These are phyloP conservation scores for Reinhardtius hippoglossoides DNA, from an alignment of 2,113 vertebrate genomes.

Conservation along the genomic window DNA sequence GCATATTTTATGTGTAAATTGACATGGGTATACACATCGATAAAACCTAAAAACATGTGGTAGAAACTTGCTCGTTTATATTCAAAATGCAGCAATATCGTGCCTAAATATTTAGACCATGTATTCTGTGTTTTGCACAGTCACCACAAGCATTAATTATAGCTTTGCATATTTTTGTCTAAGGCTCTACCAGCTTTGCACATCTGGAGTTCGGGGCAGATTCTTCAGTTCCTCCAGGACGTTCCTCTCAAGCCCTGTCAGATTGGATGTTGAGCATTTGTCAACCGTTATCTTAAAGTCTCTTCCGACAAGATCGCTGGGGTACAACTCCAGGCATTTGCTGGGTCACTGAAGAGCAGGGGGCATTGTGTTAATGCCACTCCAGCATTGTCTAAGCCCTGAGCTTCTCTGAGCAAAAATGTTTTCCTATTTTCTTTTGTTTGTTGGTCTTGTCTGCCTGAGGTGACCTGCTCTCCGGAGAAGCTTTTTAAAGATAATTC, in stretches of 20 bases:
- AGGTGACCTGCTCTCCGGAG: not conserved
- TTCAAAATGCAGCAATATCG: not conserved
- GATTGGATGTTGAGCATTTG: slow-evolving; percentile 9
- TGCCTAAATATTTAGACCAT: not conserved
- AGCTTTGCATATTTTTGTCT: not conserved
- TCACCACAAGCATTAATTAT: not conserved
- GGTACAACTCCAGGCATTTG: not conserved
- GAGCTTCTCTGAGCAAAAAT: not conserved
- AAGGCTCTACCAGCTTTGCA: not conserved
- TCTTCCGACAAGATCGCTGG: not conserved
- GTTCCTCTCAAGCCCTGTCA: not conserved
- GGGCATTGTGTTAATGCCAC: not conserved
- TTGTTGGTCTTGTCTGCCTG: not conserved
- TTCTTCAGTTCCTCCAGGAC: not conserved
- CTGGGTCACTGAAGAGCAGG: not conserved
- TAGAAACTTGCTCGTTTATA: not conserved
- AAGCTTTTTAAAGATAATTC: not conserved
- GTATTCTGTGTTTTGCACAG: not conserved
- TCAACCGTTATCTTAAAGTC: slow-evolving; percentile 1
- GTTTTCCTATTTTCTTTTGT: not conserved
- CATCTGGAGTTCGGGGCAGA: not conserved
- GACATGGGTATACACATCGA: too few species aligned
- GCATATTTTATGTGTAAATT: not conserved
- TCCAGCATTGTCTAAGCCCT: not conserved
- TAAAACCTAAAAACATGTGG: not conserved